Conservation (phyloP, 1,140 invertebrate genomes). For the Diorhabda carinulata region DNA sequence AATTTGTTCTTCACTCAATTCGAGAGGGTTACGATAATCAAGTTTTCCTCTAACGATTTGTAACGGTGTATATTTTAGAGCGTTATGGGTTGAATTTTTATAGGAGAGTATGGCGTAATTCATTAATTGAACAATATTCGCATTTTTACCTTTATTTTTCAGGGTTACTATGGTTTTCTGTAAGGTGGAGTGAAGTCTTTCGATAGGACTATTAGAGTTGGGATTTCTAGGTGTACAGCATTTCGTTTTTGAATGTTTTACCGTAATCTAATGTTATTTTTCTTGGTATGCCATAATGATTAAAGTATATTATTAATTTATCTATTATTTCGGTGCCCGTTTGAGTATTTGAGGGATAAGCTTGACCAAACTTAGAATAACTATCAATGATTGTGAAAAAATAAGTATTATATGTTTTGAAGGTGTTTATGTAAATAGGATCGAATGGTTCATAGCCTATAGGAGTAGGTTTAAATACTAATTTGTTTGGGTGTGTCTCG, state of each 20-base stretch:
- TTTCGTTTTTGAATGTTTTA: slow-evolving; percentile 26
- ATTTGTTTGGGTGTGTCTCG: slow-evolving; percentile 38
- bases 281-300: slow-evolving; percentile 10
- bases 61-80: no score
- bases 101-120: no score
- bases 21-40: no score
- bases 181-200: no score
- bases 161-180: no score
- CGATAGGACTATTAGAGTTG: no score
- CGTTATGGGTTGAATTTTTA: no score
- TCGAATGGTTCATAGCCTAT: slow-evolving; percentile 36
- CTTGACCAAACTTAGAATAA: slow-evolving; percentile 36
- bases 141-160: no score
- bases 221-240: no score
- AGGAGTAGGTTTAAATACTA: slow-evolving; percentile 33
- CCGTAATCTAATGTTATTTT: slow-evolving; percentile 25
- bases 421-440: slow-evolving; percentile 37
- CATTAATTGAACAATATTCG: no score
- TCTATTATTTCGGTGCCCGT: slow-evolving; percentile 9
- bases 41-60: no score
- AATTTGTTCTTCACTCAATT: no score
- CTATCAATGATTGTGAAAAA: slow-evolving; percentile 35
- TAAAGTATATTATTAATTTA: slow-evolving; percentile 22
- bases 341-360: slow-evolving; percentile 21
- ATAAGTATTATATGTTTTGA: slow-evolving; percentile 29